Base-by-base conservation (phyloP, 2,888 invertebrate genomes). In the Amitus sp. region DNA sequence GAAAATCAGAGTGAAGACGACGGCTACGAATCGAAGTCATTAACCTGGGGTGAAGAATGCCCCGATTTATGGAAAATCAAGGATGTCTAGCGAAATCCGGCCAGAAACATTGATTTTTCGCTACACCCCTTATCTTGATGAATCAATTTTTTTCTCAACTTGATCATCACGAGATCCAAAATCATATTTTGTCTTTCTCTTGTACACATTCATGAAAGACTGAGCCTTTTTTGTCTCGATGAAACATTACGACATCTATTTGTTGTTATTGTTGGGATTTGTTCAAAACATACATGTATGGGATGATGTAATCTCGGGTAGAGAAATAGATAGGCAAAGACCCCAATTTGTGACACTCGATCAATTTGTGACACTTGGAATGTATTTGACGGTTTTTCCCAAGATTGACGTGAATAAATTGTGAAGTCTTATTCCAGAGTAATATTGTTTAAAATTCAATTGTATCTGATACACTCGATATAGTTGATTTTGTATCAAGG, bases 11-110 rank as follows among this genome's bases (percentile, higher is more conserved):
- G 55, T 59, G 43, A 65, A 58, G 65, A 33, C 58, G 57, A 61
- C 47, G 52, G 55, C 53, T 55, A 62, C 53, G 53, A 59, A 65
- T 65, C 65, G 59, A 53, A 62, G 62, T 65, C 65, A 62, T 65
- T 65, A 65, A 62, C 65, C 65, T 61, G 56, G 40, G n/a, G 30
- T 30, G 30, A 30, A 30, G n/a, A 30, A 30, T 30, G 10, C 30
- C 10, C 10, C n/a, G 30, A 7, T 30, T 30, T 30, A 30, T 30
- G 30, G 30, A 30, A 30, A 30, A 30, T 30, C n/a, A 30, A 30
- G 30, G n/a, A 30, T 10, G n/a, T 3, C 30, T 9, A 10, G 30
- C 30, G n/a, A 30, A 30, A n/a, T 6, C 6, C 6, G n/a, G 2
- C n/a, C 10, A n/a, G 30, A 30, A 30, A 2, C n/a, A 30, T 10